Base-by-base conservation (phyloP, 2,797 vertebrate genomes). In the Gymnoscopelus microlampas region DNA sequence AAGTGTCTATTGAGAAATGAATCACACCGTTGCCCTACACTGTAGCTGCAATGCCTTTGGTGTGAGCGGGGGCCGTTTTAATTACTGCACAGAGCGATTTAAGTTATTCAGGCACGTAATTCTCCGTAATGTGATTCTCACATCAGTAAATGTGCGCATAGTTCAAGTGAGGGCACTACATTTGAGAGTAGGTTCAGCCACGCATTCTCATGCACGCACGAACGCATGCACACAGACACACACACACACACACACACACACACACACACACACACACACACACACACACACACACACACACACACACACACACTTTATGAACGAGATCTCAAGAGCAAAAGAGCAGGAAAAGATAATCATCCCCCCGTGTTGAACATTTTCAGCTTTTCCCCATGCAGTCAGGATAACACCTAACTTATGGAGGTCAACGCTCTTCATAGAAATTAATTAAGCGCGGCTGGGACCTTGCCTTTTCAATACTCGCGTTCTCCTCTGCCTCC, bases 41-140 rank as follows among this genome's bases (percentile, higher is more conserved):
- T 7, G 56, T 23, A 75, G 71, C 77, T 60, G 85, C 76, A 74
- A 61, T 72, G 11, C 84, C 84, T 77, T 85, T 83, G 71, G 75
- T 83, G 81, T 65, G 78, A 91, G 85, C 67, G 78, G 83, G 68
- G 77, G 80, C 79, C 80, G 82, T 85, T 93, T 93, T 91, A 93
- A 93, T 93, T 91, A 90, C 73, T 84, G 76, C 78, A 72, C 78
- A 11, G 76, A 89, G 86, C 79, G 85, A 84, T 84, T 44, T 80
- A 85, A 87, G 84, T 88, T 90, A 88, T 84, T 88, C 86, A 87
- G 79, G 87, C 80, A 74, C 79, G 84, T 91, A 89, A 90, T 86
- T 90, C 82, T 83, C 73, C 14, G 75, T 86, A 85, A 88, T 88
- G 81, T 84, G 68, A 44, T 49, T 68, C 59, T 74, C 58, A 39